Conservation (phyloP, 2,888 invertebrate species). For the Pemphredon lugubris region DNA sequence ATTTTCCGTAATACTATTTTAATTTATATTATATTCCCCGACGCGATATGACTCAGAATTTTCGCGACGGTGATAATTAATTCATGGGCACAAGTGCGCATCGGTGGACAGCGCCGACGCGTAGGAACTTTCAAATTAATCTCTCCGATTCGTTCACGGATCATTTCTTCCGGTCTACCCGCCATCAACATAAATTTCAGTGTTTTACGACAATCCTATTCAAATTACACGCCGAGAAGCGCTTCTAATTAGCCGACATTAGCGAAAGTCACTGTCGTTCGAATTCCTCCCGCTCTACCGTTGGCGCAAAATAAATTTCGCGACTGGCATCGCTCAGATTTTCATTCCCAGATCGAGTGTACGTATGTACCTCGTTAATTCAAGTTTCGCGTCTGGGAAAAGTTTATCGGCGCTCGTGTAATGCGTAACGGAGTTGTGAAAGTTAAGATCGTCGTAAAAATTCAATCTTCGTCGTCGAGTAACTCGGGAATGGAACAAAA, state of each 20-base stretch:
- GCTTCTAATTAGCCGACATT: slow-evolving; percentile 68
- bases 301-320: neutral
- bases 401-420: too few species aligned
- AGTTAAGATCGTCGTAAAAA: too few species aligned
- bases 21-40: too few species aligned
- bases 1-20: too few species aligned
- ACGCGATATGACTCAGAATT: slow-evolving; percentile 7
- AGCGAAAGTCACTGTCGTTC: slow-evolving; percentile 34
- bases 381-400: too few species aligned
- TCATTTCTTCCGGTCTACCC: slow-evolving; percentile 63
- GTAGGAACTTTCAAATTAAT: slow-evolving; percentile 45
- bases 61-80: slow-evolving; percentile 31
- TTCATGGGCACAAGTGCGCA: slow-evolving; percentile 18
- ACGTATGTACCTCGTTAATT: too few species aligned
- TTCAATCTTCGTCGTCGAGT: too few species aligned
- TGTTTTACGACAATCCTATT: slow-evolving; percentile 66
- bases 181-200: slow-evolving; percentile 69
- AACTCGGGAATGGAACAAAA: too few species aligned
- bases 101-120: slow-evolving; percentile 8
- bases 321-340: neutral
- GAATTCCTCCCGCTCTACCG: neutral
- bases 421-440: too few species aligned
- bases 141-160: slow-evolving; percentile 61
- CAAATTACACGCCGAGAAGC: slow-evolving; percentile 58
- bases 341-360: neutral